These are phyloP conservation scores for Strigamia transsilvanica DNA, from an alignment of 2,888 invertebrate species.

Conservation along the genomic window DNA sequence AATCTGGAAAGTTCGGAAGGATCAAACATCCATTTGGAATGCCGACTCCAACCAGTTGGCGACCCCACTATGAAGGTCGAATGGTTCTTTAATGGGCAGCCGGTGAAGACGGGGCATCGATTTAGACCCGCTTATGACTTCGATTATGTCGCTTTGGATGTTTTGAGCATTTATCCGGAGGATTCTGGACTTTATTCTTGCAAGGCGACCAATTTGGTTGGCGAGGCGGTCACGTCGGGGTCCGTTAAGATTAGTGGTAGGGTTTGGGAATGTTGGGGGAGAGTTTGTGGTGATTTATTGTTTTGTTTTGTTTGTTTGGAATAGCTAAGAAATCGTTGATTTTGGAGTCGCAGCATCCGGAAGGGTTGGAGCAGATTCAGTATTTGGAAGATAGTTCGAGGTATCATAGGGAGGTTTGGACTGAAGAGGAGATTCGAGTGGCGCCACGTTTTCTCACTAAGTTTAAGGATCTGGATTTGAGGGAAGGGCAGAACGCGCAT, in stretches of 20 bases:
- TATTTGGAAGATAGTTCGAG: slow-evolving; percentile 77
- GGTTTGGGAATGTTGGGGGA: slow-evolving; percentile 55
- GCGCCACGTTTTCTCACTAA: slow-evolving; percentile 61
- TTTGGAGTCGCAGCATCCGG: slow-evolving; percentile 64
- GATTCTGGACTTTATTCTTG: slow-evolving; percentile 97
- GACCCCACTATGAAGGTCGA: slow-evolving; percentile 90
- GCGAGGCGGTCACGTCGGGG: slow-evolving; percentile 92
- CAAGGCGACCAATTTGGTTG: slow-evolving; percentile 91
- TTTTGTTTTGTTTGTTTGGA: background rate
- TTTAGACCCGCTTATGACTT: slow-evolving; percentile 97
- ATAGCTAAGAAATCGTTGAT: slow-evolving; percentile 62
- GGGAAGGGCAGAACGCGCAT: slow-evolving; percentile 91
- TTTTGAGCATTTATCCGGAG: slow-evolving; percentile 94
- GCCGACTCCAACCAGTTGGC: slow-evolving; percentile 87
- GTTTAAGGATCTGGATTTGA: slow-evolving; percentile 70
- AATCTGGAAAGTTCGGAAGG: slow-evolving; percentile 90
- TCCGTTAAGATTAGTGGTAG: slow-evolving; percentile 80
- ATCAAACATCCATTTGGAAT: slow-evolving; percentile 90
- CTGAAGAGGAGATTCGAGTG: slow-evolving; percentile 79
- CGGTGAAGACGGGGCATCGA: slow-evolving; percentile 86
- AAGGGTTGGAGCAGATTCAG: slow-evolving; percentile 63
- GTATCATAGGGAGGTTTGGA: slow-evolving; percentile 80
- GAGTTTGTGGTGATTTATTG: slow-evolving; percentile 2
- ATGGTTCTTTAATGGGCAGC: slow-evolving; percentile 95
- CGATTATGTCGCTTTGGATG: slow-evolving; percentile 95